Evolutionary conservation across 2,113 vertebrate species (phyloP).

Genomic region (Nanorana parkeri): DNA sequence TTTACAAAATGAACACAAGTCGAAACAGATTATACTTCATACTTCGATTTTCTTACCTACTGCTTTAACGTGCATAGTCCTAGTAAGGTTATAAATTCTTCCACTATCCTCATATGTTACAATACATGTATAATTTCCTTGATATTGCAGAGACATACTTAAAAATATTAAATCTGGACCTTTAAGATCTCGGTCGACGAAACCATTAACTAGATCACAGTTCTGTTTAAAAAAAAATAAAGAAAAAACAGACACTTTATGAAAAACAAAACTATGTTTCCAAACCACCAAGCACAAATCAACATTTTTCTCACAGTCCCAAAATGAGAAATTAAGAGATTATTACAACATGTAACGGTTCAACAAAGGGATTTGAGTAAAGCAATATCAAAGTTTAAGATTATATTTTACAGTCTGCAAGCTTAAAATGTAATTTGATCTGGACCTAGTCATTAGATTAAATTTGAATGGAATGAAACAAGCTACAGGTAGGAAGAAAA

Average conservation of each 20-base stretch:
- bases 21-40: neutral
- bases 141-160: slow-evolving; percentile 61
- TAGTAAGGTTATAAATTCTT: slow-evolving; percentile 75
- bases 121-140: slow-evolving; percentile 83
- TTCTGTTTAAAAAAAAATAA: slow-evolving; percentile 62
- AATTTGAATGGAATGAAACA: slow-evolving; percentile 2
- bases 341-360: neutral
- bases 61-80: slow-evolving; percentile 79
- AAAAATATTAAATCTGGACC: slow-evolving; percentile 69
- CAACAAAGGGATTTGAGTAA: neutral
- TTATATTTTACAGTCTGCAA: slow-evolving; percentile 21
- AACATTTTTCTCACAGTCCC: too few relatives aligned
- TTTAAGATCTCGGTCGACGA: slow-evolving; percentile 58
- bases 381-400: neutral
- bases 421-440: slow-evolving; percentile 29
- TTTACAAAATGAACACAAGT: neutral
- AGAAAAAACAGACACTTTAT: neutral
- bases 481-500: slow-evolving; percentile 27
- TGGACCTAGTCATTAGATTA: slow-evolving; percentile 20
- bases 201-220: slow-evolving; percentile 62
- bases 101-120: slow-evolving; percentile 78
- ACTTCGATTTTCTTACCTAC: slow-evolving; percentile 77
- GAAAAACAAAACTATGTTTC: too few relatives aligned
- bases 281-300: too few relatives aligned
- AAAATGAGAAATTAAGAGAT: neutral